Evolutionary conservation across 2,113 vertebrate genomes (phyloP).

Genomic region (Proterorhinus semilunaris): DNA sequence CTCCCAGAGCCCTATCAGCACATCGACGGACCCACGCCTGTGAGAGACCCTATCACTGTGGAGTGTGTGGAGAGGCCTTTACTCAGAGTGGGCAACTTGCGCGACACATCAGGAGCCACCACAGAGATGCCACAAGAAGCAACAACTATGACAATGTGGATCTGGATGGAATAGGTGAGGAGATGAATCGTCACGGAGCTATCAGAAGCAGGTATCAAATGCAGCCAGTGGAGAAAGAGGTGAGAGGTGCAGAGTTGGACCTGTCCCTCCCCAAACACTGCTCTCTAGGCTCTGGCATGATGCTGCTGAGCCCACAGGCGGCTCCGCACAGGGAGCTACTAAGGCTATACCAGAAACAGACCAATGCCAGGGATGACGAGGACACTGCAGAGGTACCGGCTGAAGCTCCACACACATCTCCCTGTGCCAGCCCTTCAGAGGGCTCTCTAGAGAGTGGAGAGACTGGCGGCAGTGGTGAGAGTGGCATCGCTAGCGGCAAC

Average conservation of each 20-base stretch:
- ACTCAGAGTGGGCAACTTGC: conserved; percentile 78
- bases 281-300: conserved; percentile 55
- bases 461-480: conserved; percentile 76
- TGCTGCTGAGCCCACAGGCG: conserved; percentile 69
- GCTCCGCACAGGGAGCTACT: conserved; percentile 39
- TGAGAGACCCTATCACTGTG: conserved; percentile 77
- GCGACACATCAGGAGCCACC: conserved; percentile 77
- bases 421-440: conserved; percentile 95
- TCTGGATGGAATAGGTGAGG: conserved; percentile 78
- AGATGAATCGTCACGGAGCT: conserved; percentile 52
- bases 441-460: conserved; percentile 93
- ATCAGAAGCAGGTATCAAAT: conserved; percentile 75
- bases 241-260: conserved; percentile 52
- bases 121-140: conserved; percentile 54
- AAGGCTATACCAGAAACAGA: conserved; percentile 62
- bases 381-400: conserved; percentile 63
- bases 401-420: conserved; percentile 88
- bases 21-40: conserved; percentile 78
- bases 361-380: conserved; percentile 82
- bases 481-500: conserved; percentile 80
- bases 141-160: conserved; percentile 73
- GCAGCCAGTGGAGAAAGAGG: conserved; percentile 81
- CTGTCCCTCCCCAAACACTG: conserved; percentile 68
- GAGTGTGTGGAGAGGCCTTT: conserved; percentile 77
- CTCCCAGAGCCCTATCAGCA: conserved; percentile 69